Evolutionary conservation across 2,888 invertebrate species (phyloP), one percentile per base, ranked within the genome.

Genomic region (Aporophyla nigra): DNA sequence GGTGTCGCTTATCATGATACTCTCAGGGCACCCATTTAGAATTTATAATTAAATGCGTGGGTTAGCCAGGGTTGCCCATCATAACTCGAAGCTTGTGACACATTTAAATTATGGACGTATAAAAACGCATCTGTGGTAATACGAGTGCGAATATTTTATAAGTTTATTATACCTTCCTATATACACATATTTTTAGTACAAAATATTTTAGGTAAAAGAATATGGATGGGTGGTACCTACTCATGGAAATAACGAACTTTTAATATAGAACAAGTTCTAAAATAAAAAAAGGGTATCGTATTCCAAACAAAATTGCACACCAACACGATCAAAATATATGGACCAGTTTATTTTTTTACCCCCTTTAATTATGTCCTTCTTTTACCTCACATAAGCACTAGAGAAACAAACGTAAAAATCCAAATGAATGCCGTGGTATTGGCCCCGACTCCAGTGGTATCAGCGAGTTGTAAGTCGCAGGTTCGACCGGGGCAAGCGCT

Each of bases 31-130:
- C 70, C 76, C 85, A 83, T 85, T 85, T 76, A 75, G 83, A 86
- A 83, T 85, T 85, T 83, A 83, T 85, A 85, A 85, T 85, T 80
- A 83, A 83, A 85, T 78, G 78, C 74, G 76, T 80, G 76, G 78
- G 78, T 73, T 78, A 62, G 62, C 68, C 71, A 40, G 69, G 72
- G 76, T 74, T 73, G 21, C 71, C 82, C 59, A 58, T 63, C 76
- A 77, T 76, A 83, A 76, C 76, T 80, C 71, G 66, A 59, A 70
- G 65, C 70, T 68, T 27, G 61, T 70, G 76, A 73, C 63, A 78
- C 53, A 85, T 74, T 73, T 80, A 77, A 74, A 83, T 76, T 80
- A 76, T 54, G 53, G 46, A 80, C 69, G 54, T 40, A 68, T 69
- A 76, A 83, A 83, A 83, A 78, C 74, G 66, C 79, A 82, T 83